These are phyloP conservation scores for Miltochrista miniata DNA, from an alignment of 2,888 invertebrate species.

Conservation along the genomic window DNA sequence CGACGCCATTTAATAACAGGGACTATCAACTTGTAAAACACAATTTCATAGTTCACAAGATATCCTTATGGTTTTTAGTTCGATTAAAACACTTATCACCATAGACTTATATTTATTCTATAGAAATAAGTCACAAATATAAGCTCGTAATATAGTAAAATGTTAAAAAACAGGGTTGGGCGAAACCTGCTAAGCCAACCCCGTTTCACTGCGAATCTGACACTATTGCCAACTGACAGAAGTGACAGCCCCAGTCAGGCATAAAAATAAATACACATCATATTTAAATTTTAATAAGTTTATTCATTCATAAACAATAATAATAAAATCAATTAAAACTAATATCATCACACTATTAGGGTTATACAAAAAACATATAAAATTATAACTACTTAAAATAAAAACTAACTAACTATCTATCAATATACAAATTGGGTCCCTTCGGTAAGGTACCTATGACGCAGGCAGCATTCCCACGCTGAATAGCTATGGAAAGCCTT, in stretches of 20 bases:
- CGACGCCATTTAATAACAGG: conserved; percentile 70
- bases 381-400: no score
- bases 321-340: no score
- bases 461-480: no score
- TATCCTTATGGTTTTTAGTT: conserved; percentile 24
- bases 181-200: conserved; percentile 56
- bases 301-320: no score
- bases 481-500: no score
- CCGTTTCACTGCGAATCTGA: conserved; percentile 52
- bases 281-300: no score
- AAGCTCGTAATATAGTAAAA: conserved; percentile 59
- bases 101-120: conserved; percentile 47
- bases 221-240: conserved; percentile 59
- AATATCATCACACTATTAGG: no score
- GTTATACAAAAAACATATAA: no score
- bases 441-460: no score
- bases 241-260: conserved; percentile 26
- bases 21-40: conserved; percentile 55
- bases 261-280: no score
- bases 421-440: no score
- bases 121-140: conserved; percentile 61
- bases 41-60: conserved; percentile 49
- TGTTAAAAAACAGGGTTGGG: conserved; percentile 50
- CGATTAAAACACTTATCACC: conserved; percentile 44
- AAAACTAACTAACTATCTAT: no score